Percentiles rank a stretch among this genome's conserved stretches.
phyloP scores from a whole-genome alignment of 2,113 vertebrate species.

The Otis tarda region DNA sequence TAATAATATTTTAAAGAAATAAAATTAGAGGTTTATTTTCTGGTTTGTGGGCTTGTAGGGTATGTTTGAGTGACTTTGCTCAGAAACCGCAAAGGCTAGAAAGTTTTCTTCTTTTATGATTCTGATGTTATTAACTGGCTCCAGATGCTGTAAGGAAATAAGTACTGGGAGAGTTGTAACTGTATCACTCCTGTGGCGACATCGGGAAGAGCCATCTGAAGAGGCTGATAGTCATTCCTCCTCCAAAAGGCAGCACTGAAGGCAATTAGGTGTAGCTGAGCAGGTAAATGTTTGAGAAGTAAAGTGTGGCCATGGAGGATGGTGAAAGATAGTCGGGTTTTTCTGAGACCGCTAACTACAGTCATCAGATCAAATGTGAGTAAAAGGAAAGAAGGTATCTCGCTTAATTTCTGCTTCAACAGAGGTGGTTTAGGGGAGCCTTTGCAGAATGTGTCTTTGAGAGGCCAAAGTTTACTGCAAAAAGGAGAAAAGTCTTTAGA shows the following conservation, averaged over 20 bases:
- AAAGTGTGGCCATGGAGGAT: neutral
- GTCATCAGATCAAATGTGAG: neutral
- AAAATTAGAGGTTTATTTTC: neutral
- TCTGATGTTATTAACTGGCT: neutral
- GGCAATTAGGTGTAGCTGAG: neutral
- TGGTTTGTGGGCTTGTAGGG: constrained; percentile 8
- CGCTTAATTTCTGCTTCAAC: neutral
- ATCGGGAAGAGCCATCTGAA: neutral
- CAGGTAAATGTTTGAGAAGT: neutral
- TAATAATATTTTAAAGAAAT: neutral
- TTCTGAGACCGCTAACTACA: neutral
- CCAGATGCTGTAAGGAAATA: constrained; percentile 15
- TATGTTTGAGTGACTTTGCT: neutral
- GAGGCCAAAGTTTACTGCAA: neutral
- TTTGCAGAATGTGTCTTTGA: neutral
- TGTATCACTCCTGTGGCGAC: neutral
- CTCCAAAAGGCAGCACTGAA: neutral
- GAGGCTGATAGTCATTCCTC: neutral
- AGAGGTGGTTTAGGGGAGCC: neutral
- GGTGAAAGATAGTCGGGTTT: neutral
- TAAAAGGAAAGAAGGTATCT: neutral
- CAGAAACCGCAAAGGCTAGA: neutral
- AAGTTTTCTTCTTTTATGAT: neutral
- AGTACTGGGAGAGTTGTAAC: neutral
- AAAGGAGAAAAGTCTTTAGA: neutral